Evolutionary conservation across 1,140 invertebrate species (phyloP).

Genomic region (Polypedilum vanderplanki): DNA sequence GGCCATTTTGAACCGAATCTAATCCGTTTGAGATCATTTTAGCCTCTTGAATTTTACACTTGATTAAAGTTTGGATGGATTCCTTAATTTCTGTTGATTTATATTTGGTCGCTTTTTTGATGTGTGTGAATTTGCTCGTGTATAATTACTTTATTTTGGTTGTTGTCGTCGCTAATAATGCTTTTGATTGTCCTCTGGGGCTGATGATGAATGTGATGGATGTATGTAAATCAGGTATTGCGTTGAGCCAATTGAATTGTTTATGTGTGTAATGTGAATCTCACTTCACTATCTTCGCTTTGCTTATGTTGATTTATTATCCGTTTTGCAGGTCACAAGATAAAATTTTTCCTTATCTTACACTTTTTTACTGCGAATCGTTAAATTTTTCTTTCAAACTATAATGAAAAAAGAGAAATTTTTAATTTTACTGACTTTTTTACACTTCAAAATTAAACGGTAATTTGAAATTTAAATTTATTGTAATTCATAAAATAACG

Average conservation of each 20-base stretch:
- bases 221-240: constrained; percentile 24
- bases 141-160: not conserved
- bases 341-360: not conserved
- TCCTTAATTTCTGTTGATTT: not conserved
- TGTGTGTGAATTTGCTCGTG: not conserved
- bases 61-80: constrained; percentile 9
- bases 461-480: no score
- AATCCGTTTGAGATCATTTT: constrained; percentile 32
- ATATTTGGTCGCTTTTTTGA: constrained; percentile 9
- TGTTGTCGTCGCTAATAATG: not conserved
- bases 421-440: no score
- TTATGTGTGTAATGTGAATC: not conserved
- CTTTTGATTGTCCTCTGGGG: constrained; percentile 15
- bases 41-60: not conserved
- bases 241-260: constrained; percentile 22
- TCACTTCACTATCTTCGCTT: not conserved
- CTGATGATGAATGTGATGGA: not conserved
- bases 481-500: no score
- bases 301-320: constrained; percentile 9
- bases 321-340: constrained; percentile 7
- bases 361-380: not conserved
- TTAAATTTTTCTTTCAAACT: not conserved
- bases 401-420: no score
- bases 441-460: no score
- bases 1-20: constrained; percentile 43